A percentile compares a stretch with the other conserved stretches of the same genome.
Conservation (phyloP, 1,140 invertebrate genomes). For the Drosophila ercepeae region DNA sequence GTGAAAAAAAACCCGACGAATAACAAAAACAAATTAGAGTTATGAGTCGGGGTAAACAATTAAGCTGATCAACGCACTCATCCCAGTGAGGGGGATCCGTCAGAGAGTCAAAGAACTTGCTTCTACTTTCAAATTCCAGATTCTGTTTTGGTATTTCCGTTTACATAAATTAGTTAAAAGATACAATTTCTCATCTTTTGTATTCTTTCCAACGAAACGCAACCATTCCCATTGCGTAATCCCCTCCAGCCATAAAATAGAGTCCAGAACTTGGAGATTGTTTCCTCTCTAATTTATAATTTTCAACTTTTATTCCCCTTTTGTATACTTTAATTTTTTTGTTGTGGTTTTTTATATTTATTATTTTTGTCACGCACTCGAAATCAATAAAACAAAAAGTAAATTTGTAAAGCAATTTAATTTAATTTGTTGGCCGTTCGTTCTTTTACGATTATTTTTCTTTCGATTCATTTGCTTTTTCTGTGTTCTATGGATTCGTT, state of each 20-base stretch:
- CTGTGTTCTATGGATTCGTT: constrained; percentile 1
- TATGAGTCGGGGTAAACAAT: constrained; percentile 58
- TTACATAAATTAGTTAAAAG: constrained; percentile 61
- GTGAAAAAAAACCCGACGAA: constrained; percentile 30
- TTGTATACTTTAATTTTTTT: constrained; percentile 11
- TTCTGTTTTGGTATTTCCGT: constrained; percentile 60
- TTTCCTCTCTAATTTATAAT: constrained; percentile 32
- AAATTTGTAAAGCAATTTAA: constrained; percentile 62
- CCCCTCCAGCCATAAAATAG: constrained; percentile 37
- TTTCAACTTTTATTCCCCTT: constrained; percentile 30
- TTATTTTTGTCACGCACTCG: constrained; percentile 55
- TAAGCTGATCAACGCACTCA: constrained; percentile 48
- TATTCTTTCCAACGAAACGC: constrained; percentile 33
- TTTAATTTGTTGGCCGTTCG: constrained; percentile 58
- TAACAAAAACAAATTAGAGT: constrained; percentile 59
- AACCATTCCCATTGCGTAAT: constrained; percentile 65
- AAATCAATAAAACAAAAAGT: constrained; percentile 55
- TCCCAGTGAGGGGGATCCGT: constrained; percentile 18
- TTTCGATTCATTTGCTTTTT: constrained; percentile 27
- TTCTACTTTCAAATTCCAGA: constrained; percentile 68
- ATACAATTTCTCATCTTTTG: constrained; percentile 34
- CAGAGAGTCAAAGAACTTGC: constrained; percentile 66
- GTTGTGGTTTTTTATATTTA: constrained; percentile 25
- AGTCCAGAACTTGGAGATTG: constrained; percentile 29
- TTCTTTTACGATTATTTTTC: constrained; percentile 23